Base-by-base conservation (phyloP, 1,140 invertebrate genomes). In the Aphelinus certus region DNA sequence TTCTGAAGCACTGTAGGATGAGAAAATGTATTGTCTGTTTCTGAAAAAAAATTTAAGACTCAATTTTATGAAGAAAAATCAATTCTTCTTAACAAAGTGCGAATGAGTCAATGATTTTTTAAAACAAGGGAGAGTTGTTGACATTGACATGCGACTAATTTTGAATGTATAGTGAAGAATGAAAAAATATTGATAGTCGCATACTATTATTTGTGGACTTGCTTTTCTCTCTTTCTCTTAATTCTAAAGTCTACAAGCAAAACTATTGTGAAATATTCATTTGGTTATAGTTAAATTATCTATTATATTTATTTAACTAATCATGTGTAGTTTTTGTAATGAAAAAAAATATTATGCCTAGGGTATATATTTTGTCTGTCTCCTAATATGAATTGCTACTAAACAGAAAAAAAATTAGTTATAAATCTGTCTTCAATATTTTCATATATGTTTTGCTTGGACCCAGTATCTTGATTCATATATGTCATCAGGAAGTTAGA, bases 11-110 rank as follows among this genome's bases (percentile, higher is more conserved):
- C 71, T 76, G 64, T 58, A 60, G 73, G 61, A 76, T 66, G 78
- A 78, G 64, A 78, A 67, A 78, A 76, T 72, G 79, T 82, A 78
- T 81, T 75, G 77, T 78, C 78, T 79, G 68, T 77, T 77, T 65
- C 64, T 62, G 75, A 67, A 43, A 49, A 68, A 57, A 26, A 26
- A 79, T 66, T 67, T 73, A 49, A 62, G 71, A 79, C 47, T 81
- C 70, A 75, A 76, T 65, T 71, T 79, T 75, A 73, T 61, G 67
- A 71, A 76, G 49, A 61, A 46, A 1, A 64, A 71, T 2, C 43
- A 2, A n/a, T 60, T 65, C 3, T 65, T 75, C 2, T 53, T 71
- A 67, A 69, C 3, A 46, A 69, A 51, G 42, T 56, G 53, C 42
- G 6, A 42, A 10, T 61, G 47, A 61, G 47, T 66, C 61, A 7